Evolutionary conservation across 2,888 invertebrate species (phyloP).

Genomic region (Yponomeuta evonymella): DNA sequence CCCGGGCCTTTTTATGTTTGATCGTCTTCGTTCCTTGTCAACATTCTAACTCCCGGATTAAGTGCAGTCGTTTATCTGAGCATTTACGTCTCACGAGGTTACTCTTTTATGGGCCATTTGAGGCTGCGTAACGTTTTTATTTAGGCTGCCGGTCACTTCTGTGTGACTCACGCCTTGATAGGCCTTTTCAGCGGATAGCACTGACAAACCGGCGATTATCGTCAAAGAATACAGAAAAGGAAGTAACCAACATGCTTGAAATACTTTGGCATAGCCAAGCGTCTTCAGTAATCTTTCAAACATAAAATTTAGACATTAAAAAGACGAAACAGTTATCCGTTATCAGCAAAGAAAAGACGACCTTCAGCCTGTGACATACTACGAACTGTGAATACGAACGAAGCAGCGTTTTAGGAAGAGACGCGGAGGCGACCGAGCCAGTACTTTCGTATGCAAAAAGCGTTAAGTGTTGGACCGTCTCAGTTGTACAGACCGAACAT

Average conservation of each 20-base stretch:
- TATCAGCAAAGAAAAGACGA: slow-evolving; percentile 59
- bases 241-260: background rate
- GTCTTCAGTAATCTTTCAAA: background rate
- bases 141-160: slow-evolving; percentile 47
- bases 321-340: slow-evolving; percentile 53
- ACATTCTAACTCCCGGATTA: slow-evolving; percentile 70
- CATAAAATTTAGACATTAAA: background rate
- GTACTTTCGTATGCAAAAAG: slow-evolving; percentile 72
- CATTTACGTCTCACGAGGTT: slow-evolving; percentile 56
- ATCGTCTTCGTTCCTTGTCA: slow-evolving; percentile 64
- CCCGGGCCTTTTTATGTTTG: slow-evolving; percentile 56
- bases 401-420: slow-evolving; percentile 66
- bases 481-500: slow-evolving; percentile 73
- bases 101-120: slow-evolving; percentile 47
- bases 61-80: slow-evolving; percentile 65
- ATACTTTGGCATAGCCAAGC: slow-evolving; percentile 14
- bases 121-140: slow-evolving; percentile 47
- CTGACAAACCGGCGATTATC: background rate
- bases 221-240: background rate
- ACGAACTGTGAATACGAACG: slow-evolving; percentile 43
- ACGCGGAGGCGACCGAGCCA: slow-evolving; percentile 49
- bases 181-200: background rate
- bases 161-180: slow-evolving; percentile 24
- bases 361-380: slow-evolving; percentile 57
- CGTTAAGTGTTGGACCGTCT: slow-evolving; percentile 72